Conservation (phyloP, 1,140 invertebrate genomes). For the Papilio machaon region DNA sequence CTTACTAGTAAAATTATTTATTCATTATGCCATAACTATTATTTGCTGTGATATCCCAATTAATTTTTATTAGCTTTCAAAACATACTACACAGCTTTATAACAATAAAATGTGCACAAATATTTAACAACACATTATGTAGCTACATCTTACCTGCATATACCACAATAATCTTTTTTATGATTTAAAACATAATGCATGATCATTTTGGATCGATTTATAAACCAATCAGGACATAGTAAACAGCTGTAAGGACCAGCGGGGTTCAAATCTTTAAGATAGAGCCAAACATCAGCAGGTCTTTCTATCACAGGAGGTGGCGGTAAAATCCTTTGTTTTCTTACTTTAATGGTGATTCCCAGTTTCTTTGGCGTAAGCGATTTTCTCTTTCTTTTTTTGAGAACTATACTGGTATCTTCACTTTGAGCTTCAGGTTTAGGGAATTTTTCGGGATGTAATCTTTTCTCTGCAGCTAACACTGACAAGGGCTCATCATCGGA, state of each 20-base stretch:
- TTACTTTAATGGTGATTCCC: constrained; percentile 60
- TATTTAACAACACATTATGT: background rate
- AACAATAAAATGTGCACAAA: background rate
- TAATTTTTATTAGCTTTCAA: background rate
- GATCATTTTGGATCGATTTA: constrained; percentile 75
- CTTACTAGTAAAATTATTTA: background rate
- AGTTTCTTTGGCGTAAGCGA: constrained; percentile 49
- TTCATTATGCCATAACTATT: background rate
- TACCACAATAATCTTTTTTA: constrained; percentile 79
- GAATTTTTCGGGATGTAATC: constrained; percentile 52
- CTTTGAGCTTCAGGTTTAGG: constrained; percentile 12
- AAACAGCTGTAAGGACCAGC: constrained; percentile 77
- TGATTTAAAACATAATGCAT: constrained; percentile 77
- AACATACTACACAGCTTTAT: background rate
- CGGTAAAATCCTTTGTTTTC: constrained; percentile 48
- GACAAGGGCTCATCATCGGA: constrained; percentile 78
- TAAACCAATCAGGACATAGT: constrained; percentile 77
- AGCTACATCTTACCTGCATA: constrained; percentile 69
- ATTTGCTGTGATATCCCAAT: background rate
- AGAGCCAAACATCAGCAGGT: constrained; percentile 77
- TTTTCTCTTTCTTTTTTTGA: constrained; percentile 58
- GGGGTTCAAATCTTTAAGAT: constrained; percentile 75
- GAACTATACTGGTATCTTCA: constrained; percentile 26
- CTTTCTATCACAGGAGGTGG: constrained; percentile 59
- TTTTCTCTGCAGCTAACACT: constrained; percentile 71